phyloP scores from a whole-genome alignment of 2,888 invertebrate genomes.

The Lasius platythorax region DNA sequence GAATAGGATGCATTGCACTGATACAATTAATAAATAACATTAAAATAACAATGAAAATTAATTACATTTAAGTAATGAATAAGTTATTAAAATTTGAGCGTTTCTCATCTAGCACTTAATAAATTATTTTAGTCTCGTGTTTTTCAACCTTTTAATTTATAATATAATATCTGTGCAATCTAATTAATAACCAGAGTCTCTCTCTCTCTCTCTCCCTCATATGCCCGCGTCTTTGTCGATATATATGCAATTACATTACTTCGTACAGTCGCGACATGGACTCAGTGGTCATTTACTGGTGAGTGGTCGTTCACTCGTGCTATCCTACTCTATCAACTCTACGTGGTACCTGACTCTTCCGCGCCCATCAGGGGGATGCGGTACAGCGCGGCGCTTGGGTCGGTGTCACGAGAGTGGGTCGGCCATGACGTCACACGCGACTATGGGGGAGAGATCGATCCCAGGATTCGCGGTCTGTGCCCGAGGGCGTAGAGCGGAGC shows the following conservation, averaged over 20 bases:
- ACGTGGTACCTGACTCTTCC: slow-evolving; percentile 52
- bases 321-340: slow-evolving; percentile 52
- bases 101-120: neutral
- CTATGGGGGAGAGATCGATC: slow-evolving; percentile 76
- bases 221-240: slow-evolving; percentile 17
- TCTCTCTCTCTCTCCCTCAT: neutral
- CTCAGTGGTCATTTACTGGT: slow-evolving; percentile 46
- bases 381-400: slow-evolving; percentile 61
- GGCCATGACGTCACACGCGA: slow-evolving; percentile 73
- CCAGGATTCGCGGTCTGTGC: slow-evolving; percentile 76
- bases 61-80: neutral
- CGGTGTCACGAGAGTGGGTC: slow-evolving; percentile 75
- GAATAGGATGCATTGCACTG: neutral
- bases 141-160: neutral
- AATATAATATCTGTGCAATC: neutral
- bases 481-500: slow-evolving; percentile 71
- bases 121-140: neutral
- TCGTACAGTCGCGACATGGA: slow-evolving; percentile 22
- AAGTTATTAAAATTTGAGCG: neutral
- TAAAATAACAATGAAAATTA: neutral
- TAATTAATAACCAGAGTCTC: slow-evolving; percentile 26
- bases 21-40: neutral
- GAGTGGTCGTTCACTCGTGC: slow-evolving; percentile 60
- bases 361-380: slow-evolving; percentile 57
- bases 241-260: slow-evolving; percentile 44